A percentile compares a stretch with the other conserved stretches of the same genome.
Evolutionary conservation across 2,113 vertebrate genomes (phyloP).

Genomic region (Fregata magnificens): DNA sequence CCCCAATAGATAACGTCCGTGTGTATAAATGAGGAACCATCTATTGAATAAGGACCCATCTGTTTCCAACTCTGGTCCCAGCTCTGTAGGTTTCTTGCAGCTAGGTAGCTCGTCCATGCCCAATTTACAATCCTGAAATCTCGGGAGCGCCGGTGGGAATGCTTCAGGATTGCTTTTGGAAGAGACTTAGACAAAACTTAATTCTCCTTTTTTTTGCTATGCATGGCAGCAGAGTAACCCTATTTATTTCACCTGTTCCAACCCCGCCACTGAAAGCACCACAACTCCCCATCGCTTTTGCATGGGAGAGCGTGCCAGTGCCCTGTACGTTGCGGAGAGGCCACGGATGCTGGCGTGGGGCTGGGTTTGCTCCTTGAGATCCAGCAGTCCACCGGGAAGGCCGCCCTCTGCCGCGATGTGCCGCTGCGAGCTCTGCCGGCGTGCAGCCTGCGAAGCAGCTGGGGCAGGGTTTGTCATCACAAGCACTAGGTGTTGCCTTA

Average conservation of each 20-base stretch:
- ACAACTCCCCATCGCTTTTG: accelerated
- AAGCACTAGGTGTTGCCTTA: accelerated
- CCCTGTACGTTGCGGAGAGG: accelerated
- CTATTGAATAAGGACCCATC: neutral
- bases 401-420: accelerated
- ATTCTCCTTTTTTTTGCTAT: neutral
- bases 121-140: neutral
- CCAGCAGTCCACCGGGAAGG: accelerated
- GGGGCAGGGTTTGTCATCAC: too few relatives aligned
- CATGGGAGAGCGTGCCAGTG: accelerated
- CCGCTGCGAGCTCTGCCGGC: neutral
- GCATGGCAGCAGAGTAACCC: accelerated
- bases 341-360: accelerated
- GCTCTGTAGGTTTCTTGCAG: neutral
- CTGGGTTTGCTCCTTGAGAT: neutral
- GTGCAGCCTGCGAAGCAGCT: neutral
- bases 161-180: neutral
- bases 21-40: neutral
- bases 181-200: neutral
- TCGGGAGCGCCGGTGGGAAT: neutral
- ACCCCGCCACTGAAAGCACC: too few relatives aligned
- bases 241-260: neutral
- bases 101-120: neutral
- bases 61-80: neutral
- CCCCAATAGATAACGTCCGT: accelerated